Evolutionary conservation across 2,797 vertebrate species (phyloP), one percentile per base, ranked within the genome.

Genomic region (Arrhamphus sclerolepis): DNA sequence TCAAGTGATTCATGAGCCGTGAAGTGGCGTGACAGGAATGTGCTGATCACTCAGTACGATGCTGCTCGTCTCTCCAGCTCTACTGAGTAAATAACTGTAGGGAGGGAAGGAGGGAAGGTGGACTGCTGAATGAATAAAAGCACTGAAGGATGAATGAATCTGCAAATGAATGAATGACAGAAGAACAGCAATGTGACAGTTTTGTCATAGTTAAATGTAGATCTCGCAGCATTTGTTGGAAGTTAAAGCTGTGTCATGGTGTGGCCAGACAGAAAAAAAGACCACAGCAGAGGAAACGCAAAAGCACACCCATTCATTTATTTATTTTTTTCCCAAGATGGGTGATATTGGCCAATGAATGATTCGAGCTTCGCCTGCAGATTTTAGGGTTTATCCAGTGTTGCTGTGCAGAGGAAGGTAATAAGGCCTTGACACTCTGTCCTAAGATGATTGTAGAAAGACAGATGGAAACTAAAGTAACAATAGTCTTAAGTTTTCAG

Each of bases 1-100:
- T 67, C 26, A 43, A 66, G 70, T 81, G 79, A 83, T 82, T 88
- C 67, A 83, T 87, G 78, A 75, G 75, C 67, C 49, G 38, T 77
- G 78, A 62, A 77, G 67, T 78, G 75, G 80, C 67, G 82, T 88
- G 78, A 82, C 82, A 84, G 87, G 82, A 91, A 91, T 89, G 78
- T 31, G 65, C 83, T 80, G 83, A 88, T 87, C 76, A 61, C 62
- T 82, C 72, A 65, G 59, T 77, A 60, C 64, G 66, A 40, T 11
- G 51, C 70, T 66, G 79, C 65, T 55, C 66, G 70, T 79, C 66
- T 80, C 64, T 80, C 69, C 58, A 68, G 70, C 70, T 72, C 48
- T 53, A 62, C 69, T 75, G 64, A 83, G 73, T 77, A 78, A 84
- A 85, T 79, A 83, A 69, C 64, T 70, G 66, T 54, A 46, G 70